Evolutionary conservation across 2,888 invertebrate genomes (phyloP).

Genomic region (Zaprionus obscuricornis): DNA sequence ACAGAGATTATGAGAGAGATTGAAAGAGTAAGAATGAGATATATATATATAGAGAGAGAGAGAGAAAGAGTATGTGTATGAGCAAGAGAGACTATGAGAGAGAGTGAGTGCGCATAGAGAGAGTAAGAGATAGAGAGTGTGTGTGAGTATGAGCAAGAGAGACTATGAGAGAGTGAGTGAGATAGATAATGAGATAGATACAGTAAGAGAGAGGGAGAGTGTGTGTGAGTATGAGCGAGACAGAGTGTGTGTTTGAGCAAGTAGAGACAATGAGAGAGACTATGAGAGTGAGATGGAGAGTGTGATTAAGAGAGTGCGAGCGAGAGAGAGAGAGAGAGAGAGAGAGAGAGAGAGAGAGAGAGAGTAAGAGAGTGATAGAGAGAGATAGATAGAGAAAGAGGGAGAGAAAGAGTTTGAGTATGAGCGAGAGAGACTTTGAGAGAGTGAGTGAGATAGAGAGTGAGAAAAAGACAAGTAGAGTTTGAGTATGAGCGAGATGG

Average conservation of each 20-base stretch:
- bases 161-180: neutral
- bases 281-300: too few species aligned
- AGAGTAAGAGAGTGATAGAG: neutral
- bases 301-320: too few species aligned
- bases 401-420: neutral
- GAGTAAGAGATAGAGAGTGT: too few species aligned
- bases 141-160: neutral
- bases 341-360: neutral
- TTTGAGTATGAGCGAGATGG: neutral
- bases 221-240: neutral
- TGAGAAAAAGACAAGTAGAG: too few species aligned
- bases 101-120: too few species aligned
- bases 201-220: too few species aligned
- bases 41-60: neutral
- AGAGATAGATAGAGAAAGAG: conserved; percentile 9
- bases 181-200: conserved; percentile 2
- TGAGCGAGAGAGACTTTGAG: neutral
- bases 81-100: too few species aligned
- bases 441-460: conserved; percentile 5
- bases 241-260: conserved; percentile 7
- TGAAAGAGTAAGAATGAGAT: too few species aligned
- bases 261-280: too few species aligned
- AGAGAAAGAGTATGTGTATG: conserved; percentile 1
- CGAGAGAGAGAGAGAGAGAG: conserved; percentile 16
- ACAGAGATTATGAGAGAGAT: too few species aligned